Evolutionary conservation across 1,140 invertebrate genomes (phyloP).

Genomic region (Bilobella aurantiaca): DNA sequence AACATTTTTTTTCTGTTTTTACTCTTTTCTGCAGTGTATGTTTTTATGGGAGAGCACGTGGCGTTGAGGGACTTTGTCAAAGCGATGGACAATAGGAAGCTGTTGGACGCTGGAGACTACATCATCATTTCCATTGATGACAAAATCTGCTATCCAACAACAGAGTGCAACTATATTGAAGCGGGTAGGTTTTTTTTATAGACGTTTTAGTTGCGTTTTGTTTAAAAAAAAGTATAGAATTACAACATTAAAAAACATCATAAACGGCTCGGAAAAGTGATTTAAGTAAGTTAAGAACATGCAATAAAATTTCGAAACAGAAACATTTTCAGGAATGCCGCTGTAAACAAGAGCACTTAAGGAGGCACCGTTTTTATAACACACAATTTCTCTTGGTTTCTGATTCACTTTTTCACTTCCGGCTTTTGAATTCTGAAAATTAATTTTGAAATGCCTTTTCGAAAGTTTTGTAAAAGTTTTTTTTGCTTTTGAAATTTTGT

Average conservation of each 20-base stretch:
- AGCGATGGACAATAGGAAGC: constrained; percentile 53
- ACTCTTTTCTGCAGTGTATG: constrained; percentile 56
- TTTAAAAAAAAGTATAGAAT: too few species aligned
- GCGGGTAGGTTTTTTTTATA: not conserved
- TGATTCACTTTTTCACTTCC: too few species aligned
- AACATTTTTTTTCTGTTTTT: not conserved
- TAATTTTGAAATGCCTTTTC: not conserved
- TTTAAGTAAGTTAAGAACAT: too few species aligned
- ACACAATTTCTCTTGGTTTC: too few species aligned
- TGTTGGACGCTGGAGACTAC: constrained; percentile 65
- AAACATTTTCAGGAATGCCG: too few species aligned
- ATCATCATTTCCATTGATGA: constrained; percentile 76
- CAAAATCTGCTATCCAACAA: constrained; percentile 40
- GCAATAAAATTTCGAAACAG: too few species aligned
- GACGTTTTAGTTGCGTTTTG: not conserved
- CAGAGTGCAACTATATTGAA: constrained; percentile 6
- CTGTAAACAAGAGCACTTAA: too few species aligned
- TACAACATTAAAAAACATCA: too few species aligned
- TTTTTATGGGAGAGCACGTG: constrained; percentile 73
- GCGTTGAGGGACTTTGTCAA: constrained; percentile 44
- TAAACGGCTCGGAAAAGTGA: too few species aligned
- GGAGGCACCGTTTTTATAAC: too few species aligned
- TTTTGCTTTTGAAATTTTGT: not conserved
- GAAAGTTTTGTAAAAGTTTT: too few species aligned
- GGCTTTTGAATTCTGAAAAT: not conserved